phyloP scores from a whole-genome alignment of 2,113 vertebrate genomes.

The Lynx canadensis region DNA sequence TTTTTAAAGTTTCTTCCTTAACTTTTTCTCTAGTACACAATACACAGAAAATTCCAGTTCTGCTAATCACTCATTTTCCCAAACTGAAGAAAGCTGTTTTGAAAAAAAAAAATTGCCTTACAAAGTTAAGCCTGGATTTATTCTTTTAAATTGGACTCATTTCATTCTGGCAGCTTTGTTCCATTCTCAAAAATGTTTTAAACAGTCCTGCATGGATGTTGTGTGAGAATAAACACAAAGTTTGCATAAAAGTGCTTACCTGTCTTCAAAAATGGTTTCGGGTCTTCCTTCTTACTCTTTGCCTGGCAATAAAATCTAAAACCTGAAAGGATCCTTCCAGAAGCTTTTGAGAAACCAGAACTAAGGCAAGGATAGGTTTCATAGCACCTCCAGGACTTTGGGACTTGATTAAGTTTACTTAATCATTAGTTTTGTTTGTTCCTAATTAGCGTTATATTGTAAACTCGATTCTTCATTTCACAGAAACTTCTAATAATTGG shows the following conservation, averaged over 20 bases:
- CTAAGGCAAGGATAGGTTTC: background rate
- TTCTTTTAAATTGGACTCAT: slow-evolving; percentile 13
- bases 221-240: background rate
- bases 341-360: background rate
- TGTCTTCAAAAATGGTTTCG: slow-evolving; percentile 12
- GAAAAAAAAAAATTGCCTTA: background rate
- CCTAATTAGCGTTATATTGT: slow-evolving; percentile 54
- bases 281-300: background rate
- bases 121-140: background rate
- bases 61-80: slow-evolving; percentile 35
- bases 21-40: background rate
- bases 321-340: background rate
- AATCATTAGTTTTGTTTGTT: slow-evolving; percentile 32
- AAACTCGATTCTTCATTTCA: slow-evolving; percentile 50
- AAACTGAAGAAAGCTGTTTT: background rate
- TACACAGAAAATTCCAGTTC: background rate
- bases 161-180: slow-evolving; percentile 48
- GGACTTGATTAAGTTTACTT: background rate
- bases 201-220: background rate
- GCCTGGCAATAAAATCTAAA: background rate
- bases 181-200: background rate
- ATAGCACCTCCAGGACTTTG: background rate
- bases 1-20: slow-evolving; percentile 41
- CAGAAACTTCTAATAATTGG: slow-evolving; percentile 42
- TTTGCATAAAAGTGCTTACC: background rate